These are phyloP conservation scores for Pomacea maculata DNA, from an alignment of 1,140 invertebrate genomes.

Conservation along the genomic window DNA sequence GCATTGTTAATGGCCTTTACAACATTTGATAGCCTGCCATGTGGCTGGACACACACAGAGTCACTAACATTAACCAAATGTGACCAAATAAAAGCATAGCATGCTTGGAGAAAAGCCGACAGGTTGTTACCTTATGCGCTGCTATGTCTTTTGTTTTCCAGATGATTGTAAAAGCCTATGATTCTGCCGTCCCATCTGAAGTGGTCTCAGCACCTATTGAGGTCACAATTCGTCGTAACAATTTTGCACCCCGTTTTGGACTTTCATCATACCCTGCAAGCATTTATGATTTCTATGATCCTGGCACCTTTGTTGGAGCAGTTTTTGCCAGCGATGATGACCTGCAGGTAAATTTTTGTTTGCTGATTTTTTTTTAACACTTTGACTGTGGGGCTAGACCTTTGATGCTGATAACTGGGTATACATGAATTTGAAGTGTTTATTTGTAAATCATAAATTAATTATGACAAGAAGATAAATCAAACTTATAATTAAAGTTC, in stretches of 20 bases:
- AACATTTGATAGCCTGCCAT: too few relatives aligned
- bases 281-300: slow-evolving; percentile 44
- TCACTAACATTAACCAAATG: too few relatives aligned
- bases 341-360: slow-evolving; percentile 36
- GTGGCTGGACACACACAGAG: too few relatives aligned
- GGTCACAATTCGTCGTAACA: slow-evolving; percentile 71
- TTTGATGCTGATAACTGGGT: too few relatives aligned
- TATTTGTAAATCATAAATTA: too few relatives aligned
- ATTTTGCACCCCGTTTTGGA: slow-evolving; percentile 86
- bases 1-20: too few relatives aligned
- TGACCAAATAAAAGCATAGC: too few relatives aligned
- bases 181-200: slow-evolving; percentile 40
- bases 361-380: background rate
- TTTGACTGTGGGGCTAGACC: background rate
- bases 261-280: slow-evolving; percentile 35
- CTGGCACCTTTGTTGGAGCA: slow-evolving; percentile 43
- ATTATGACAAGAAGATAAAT: background rate
- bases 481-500: background rate
- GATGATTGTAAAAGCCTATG: slow-evolving; percentile 53
- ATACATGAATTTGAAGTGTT: too few relatives aligned
- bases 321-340: slow-evolving; percentile 55
- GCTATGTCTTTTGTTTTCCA: slow-evolving; percentile 35
- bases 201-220: slow-evolving; percentile 35
- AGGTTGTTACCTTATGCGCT: too few relatives aligned
- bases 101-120: too few relatives aligned